Evolutionary conservation across 2,797 vertebrate genomes (phyloP).

Genomic region (Sebastes taczanowskii): DNA sequence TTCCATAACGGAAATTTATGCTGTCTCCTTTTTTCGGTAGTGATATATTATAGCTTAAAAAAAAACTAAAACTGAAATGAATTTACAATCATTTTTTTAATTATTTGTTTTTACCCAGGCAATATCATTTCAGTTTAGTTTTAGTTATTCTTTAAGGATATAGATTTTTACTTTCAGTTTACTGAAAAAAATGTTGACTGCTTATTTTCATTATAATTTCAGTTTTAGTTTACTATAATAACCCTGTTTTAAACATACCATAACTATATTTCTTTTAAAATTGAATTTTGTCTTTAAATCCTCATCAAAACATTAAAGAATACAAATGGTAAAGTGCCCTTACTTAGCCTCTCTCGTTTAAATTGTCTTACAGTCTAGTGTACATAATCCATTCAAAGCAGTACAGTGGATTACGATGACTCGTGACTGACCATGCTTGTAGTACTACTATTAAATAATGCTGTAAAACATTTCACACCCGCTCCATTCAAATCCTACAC

Average conservation of each 20-base stretch:
- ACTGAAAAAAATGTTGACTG: too few relatives aligned
- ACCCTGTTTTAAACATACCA: neutral
- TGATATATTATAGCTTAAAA: too few relatives aligned
- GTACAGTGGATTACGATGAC: conserved; percentile 27
- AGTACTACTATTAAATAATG: conserved; percentile 1
- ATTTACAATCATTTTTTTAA: too few relatives aligned
- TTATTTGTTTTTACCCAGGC: too few relatives aligned
- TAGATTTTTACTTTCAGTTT: too few relatives aligned
- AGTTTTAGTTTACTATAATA: too few relatives aligned
- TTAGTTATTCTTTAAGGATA: too few relatives aligned
- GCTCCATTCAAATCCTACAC: neutral
- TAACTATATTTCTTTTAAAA: neutral
- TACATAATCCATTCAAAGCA: conserved; percentile 47
- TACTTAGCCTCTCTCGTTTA: neutral
- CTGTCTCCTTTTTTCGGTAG: too few relatives aligned
- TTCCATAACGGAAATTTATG: too few relatives aligned
- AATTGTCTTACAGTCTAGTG: conserved; percentile 10
- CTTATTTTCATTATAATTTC: too few relatives aligned
- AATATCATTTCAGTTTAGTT: too few relatives aligned
- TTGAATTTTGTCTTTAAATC: neutral
- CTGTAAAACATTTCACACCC: neutral
- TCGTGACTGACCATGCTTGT: neutral
- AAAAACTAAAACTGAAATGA: too few relatives aligned
- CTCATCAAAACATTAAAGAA: neutral
- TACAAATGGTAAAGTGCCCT: neutral